Evolutionary conservation across 2,888 invertebrate genomes (phyloP), one percentile per base, ranked within the genome.

Genomic region (Drosophila prolongata): DNA sequence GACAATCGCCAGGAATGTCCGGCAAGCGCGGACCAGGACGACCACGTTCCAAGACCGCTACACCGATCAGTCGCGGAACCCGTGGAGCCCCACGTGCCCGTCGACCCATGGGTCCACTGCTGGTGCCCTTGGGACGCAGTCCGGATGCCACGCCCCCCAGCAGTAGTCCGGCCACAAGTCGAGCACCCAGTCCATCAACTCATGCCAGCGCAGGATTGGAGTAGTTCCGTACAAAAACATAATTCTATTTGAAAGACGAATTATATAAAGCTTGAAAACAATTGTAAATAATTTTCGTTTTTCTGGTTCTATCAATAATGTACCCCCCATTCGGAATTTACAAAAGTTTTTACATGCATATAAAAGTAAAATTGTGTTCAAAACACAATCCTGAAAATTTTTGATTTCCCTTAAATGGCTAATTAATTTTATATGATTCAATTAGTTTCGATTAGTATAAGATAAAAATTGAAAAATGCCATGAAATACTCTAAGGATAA

Each of bases 21-120:
- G 89, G 94, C 27, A 93, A 95, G 60, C 92, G 95, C 49, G 95
- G 95, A 16, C 95, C 95, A 0, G 95, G 95, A 9, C 92, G 95
- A 67, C 95, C 95, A 0, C 93, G 95, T 3, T 91, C 95, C 11
- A 94, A 95, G 82, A 95, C 95, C 0, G 93, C 93, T 9, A 95
- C 95, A 0, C 95, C 95, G 0, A 92, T 94, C 0, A 94, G 95
- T 87, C 94, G 94, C 68, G 95, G 95, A 8, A 93, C 93, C 30
- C 93, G 95, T 19, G 94, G 94, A 2, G 91, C 94, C 3, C 93
- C 94, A 54, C 91, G 94, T 46, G 94, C 94, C 4, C 93, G 94
- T 10, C 93, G 94, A 79, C 94, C 94, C 1, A 93, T 94, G 42
- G 92, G 93, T 1, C 92, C 91, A 3, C 68, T 92, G 35, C 86